Conservation (phyloP, 2,113 vertebrate genomes). For the Poicephalus meyeri region DNA sequence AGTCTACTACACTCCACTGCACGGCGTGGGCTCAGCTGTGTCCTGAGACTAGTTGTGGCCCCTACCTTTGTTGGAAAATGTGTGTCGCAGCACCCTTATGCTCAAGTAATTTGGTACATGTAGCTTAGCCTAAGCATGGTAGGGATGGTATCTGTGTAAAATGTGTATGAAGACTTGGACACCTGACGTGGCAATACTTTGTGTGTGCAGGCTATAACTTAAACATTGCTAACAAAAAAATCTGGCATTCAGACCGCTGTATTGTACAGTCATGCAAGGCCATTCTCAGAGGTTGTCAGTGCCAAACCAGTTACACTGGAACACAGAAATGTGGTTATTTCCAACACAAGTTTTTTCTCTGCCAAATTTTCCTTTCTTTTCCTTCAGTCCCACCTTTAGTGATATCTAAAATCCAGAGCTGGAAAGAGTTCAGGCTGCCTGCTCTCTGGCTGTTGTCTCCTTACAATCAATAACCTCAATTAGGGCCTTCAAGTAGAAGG, state of each 20-base stretch:
- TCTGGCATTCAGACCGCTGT: not conserved
- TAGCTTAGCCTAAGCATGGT: not conserved
- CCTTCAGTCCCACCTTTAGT: not conserved
- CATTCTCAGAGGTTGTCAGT: not conserved
- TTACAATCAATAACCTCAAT: not conserved
- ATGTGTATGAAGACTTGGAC: not conserved
- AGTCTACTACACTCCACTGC: not conserved
- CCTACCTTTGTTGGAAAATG: not conserved
- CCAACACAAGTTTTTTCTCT: not conserved
- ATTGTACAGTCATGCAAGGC: not conserved
- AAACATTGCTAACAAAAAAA: not conserved
- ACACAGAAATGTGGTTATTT: not conserved
- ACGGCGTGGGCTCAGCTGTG: not conserved
- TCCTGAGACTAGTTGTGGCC: not conserved
- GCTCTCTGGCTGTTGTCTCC: not conserved
- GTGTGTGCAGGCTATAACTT: not conserved
- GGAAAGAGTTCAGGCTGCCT: not conserved
- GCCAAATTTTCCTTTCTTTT: not conserved
- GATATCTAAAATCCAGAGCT: not conserved
- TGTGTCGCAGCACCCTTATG: not conserved
- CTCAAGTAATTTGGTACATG: not conserved
- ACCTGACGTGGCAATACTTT: not conserved
- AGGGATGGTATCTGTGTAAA: rapidly evolving
- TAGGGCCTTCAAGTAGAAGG: not conserved
- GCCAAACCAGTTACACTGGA: not conserved